A percentile compares a stretch with the other conserved stretches of the same genome.
phyloP scores from a whole-genome alignment of 2,797 vertebrate species.

The Phoeniculus purpureus region DNA sequence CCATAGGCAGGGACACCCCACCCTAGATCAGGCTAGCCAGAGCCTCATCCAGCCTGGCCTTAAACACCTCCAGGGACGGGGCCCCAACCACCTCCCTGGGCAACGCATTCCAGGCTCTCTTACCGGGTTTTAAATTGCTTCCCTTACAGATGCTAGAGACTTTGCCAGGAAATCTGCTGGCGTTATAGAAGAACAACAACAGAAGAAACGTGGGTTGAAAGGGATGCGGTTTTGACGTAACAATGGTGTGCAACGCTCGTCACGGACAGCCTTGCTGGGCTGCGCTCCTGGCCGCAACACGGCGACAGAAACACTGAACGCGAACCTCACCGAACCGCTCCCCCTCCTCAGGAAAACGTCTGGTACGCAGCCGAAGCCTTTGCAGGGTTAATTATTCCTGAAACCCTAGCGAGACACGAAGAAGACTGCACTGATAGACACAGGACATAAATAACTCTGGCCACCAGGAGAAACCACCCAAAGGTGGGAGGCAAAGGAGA shows the following conservation, averaged over 20 bases:
- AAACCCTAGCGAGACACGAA: neutral
- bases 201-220: neutral
- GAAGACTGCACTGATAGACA: neutral
- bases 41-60: neutral
- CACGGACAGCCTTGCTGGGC: neutral
- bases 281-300: neutral
- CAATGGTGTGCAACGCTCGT: neutral
- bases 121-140: conserved; percentile 3
- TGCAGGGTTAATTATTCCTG: conserved; percentile 1
- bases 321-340: neutral
- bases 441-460: neutral
- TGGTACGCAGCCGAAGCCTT: neutral
- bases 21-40: too few relatives aligned
- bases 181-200: neutral
- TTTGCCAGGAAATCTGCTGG: neutral
- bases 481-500: neutral
- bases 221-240: neutral
- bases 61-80: too few relatives aligned
- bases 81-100: too few relatives aligned
- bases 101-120: neutral
- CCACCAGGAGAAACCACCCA: neutral
- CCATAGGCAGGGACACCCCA: too few relatives aligned
- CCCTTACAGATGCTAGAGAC: neutral
- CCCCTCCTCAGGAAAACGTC: neutral
- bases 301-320: neutral